Evolutionary conservation across 2,888 invertebrate genomes (phyloP).

Genomic region (Biston betularia): DNA sequence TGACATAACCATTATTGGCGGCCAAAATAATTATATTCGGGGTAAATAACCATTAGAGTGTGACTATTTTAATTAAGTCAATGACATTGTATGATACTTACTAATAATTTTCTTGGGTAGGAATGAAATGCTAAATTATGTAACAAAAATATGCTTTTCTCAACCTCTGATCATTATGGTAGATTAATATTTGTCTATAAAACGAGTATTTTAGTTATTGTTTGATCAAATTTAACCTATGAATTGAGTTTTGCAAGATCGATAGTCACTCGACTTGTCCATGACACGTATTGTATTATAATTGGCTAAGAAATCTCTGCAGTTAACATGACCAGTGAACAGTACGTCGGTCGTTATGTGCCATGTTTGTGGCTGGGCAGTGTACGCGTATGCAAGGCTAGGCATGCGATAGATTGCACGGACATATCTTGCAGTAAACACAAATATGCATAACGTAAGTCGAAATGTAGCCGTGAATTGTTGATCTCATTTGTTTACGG

Average conservation of each 20-base stretch:
- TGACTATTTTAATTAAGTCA: neutral
- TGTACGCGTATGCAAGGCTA: conserved; percentile 49
- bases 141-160: neutral
- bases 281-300: conserved; percentile 1
- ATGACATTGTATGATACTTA: too few species aligned
- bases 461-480: conserved; percentile 68
- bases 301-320: conserved; percentile 7
- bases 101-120: neutral
- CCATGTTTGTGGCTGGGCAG: conserved; percentile 21
- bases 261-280: conserved; percentile 4
- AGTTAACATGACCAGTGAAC: conserved; percentile 9
- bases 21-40: neutral
- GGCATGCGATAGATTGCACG: conserved; percentile 59
- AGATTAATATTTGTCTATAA: neutral
- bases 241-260: neutral
- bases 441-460: conserved; percentile 52
- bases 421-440: conserved; percentile 58
- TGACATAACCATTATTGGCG: neutral
- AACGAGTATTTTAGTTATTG: neutral
- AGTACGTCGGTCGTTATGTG: conserved; percentile 4
- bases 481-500: conserved; percentile 84
- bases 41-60: neutral
- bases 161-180: neutral
- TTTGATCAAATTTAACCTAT: neutral
- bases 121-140: conserved; percentile 2